A percentile compares a stretch with the other conserved stretches of the same genome.
Evolutionary conservation across 1,140 invertebrate species (phyloP).

Genomic region (Rhizoglyphus robini): DNA sequence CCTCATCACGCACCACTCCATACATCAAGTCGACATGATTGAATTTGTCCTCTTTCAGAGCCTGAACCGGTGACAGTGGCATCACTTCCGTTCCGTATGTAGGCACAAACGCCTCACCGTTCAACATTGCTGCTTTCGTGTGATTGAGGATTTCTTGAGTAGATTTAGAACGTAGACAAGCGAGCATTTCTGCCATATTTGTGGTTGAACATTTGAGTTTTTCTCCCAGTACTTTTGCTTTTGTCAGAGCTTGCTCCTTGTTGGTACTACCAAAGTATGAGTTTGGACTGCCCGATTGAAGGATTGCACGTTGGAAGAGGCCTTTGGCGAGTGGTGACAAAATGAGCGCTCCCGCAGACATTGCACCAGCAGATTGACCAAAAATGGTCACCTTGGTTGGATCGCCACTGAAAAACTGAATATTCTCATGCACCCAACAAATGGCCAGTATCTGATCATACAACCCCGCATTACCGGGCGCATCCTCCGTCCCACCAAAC

Average conservation of each 20-base stretch:
- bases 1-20: conserved; percentile 8
- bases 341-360: neutral
- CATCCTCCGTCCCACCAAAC: conserved; percentile 65
- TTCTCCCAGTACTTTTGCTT: neutral
- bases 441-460: conserved; percentile 87
- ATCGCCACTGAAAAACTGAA: conserved; percentile 65
- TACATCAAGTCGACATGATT: neutral
- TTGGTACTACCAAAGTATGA: conserved; percentile 37
- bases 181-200: neutral
- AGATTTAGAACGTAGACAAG: conserved; percentile 6
- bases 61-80: conserved; percentile 1
- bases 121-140: neutral
- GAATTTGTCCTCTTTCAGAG: conserved; percentile 10
- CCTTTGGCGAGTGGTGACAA: conserved; percentile 1
- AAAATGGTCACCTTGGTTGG: conserved; percentile 40
- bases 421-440: conserved; percentile 66
- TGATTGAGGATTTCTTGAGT: neutral
- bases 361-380: conserved; percentile 35
- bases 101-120: neutral
- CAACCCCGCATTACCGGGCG: conserved; percentile 83
- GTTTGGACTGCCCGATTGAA: conserved; percentile 2
- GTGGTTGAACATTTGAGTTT: neutral
- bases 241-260: conserved; percentile 42
- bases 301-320: conserved; percentile 9
- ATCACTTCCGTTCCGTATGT: neutral